These are phyloP conservation scores for Lepilemur ruficaudatus DNA, from an alignment of 2,797 vertebrate genomes.

Conservation along the genomic window DNA sequence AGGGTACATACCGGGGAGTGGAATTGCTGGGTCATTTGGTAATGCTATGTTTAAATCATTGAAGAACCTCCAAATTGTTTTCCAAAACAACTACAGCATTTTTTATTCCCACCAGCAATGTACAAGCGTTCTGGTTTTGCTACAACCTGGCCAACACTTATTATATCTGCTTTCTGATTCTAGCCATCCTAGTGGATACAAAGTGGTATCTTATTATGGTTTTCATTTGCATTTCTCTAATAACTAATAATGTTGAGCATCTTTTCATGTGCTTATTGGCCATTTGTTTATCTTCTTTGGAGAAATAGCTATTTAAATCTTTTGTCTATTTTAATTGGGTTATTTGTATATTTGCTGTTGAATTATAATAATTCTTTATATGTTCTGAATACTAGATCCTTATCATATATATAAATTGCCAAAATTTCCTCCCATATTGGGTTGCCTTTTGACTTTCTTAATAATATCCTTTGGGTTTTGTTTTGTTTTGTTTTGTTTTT, in stretches of 20 bases:
- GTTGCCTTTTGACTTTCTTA: not conserved
- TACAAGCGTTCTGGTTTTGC: not conserved
- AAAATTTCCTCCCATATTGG: not conserved
- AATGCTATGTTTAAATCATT: not conserved
- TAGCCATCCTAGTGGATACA: not conserved
- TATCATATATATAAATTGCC: not conserved
- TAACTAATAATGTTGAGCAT: not conserved
- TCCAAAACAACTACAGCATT: not conserved
- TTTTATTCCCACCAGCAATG: not conserved
- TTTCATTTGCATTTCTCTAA: not conserved
- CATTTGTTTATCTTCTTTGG: not conserved
- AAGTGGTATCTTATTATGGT: no score
- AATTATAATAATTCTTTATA: not conserved
- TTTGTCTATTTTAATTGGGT: not conserved
- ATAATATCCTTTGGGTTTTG: not conserved
- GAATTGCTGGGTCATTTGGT: not conserved
- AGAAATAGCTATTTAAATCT: not conserved
- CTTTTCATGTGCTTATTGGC: not conserved
- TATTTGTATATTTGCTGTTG: not conserved
- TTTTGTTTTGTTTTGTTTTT: no score
- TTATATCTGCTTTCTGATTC: not conserved
- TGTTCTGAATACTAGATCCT: not conserved
- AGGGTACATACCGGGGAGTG: not conserved
- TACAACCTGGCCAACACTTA: not conserved
- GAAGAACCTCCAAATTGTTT: not conserved